phyloP scores from a whole-genome alignment of 2,888 invertebrate species.

The Loripinus fragilis region DNA sequence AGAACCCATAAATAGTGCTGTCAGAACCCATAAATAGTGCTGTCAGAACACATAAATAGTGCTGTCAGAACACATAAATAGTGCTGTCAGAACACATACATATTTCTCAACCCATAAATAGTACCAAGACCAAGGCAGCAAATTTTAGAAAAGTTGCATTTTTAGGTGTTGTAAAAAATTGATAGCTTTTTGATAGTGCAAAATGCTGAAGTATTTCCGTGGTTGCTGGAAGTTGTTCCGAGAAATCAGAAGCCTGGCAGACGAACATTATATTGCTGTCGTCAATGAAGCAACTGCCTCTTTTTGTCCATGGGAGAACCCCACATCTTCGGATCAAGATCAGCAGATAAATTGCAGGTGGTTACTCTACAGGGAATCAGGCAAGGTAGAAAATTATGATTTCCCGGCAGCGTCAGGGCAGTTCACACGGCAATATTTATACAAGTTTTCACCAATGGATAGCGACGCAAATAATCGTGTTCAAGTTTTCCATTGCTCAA shows the following conservation, averaged over 20 bases:
- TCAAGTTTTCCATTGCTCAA: background rate
- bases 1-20: too few species aligned
- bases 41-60: too few species aligned
- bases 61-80: too few species aligned
- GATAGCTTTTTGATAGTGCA: too few species aligned
- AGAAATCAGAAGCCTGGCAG: constrained; percentile 1
- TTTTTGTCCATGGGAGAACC: background rate
- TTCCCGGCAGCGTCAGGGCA: constrained; percentile 11
- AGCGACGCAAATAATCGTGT: background rate
- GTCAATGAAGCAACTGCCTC: constrained; percentile 3
- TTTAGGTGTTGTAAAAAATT: too few species aligned
- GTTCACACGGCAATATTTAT: constrained; percentile 12
- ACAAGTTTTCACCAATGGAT: background rate
- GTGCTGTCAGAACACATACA: too few species aligned
- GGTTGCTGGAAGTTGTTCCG: constrained; percentile 13
- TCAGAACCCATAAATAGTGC: too few species aligned
- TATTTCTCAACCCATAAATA: too few species aligned
- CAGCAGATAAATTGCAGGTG: background rate
- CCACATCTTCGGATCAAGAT: too few species aligned
- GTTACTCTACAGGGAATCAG: constrained; percentile 5
- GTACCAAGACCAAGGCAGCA: too few species aligned
- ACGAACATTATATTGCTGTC: constrained; percentile 1
- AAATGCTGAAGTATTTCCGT: constrained; percentile 12
- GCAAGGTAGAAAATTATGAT: constrained; percentile 8
- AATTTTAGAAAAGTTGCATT: too few species aligned